Evolutionary conservation across 2,113 vertebrate species (phyloP).

Genomic region (Cyphomyrus plagiostoma): DNA sequence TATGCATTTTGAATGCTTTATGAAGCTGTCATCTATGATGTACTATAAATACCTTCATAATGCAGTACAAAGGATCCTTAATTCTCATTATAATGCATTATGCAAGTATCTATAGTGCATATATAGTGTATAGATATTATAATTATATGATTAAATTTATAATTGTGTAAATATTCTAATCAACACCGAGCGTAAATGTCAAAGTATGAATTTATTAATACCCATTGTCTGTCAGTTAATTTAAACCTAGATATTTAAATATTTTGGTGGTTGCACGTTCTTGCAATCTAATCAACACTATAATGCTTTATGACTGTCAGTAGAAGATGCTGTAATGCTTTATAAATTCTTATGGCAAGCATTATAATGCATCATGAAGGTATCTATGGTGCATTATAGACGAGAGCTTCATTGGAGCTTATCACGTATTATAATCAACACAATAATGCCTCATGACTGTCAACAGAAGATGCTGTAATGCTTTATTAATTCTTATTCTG

Average conservation of each 20-base stretch:
- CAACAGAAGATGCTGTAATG: background rate
- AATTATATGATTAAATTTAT: no score
- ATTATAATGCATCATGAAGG: no score
- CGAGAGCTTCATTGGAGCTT: no score
- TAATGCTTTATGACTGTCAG: background rate
- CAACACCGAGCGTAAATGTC: background rate
- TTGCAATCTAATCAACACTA: background rate
- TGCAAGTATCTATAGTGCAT: background rate
- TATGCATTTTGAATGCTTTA: background rate
- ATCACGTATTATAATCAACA: no score
- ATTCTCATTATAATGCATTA: background rate
- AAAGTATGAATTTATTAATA: background rate
- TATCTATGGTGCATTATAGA: no score
- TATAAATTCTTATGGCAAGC: background rate
- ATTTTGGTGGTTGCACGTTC: background rate
- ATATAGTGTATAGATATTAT: background rate
- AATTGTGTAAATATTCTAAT: no score
- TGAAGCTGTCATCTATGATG: background rate
- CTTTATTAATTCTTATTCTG: background rate
- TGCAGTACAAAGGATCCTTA: background rate
- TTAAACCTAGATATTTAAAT: background rate
- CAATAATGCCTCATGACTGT: no score
- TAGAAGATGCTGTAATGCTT: background rate
- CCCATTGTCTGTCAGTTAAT: background rate
- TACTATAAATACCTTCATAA: background rate